Conservation (phyloP, 2,113 vertebrate genomes). For the Platysteira castanea region DNA sequence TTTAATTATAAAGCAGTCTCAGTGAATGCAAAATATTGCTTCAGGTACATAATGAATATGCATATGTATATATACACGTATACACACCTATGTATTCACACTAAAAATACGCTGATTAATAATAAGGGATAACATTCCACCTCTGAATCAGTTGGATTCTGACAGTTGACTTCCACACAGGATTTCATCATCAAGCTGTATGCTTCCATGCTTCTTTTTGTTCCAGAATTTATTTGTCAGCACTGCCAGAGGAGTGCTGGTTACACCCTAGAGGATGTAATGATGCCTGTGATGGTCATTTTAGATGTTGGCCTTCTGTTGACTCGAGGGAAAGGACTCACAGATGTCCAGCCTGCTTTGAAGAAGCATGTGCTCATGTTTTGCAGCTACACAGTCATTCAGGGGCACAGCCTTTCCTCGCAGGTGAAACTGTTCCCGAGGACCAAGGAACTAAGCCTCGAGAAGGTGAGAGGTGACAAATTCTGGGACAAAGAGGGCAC, state of each 20-base stretch:
- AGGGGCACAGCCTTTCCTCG: not conserved
- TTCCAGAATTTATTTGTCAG: not conserved
- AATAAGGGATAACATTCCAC: not conserved
- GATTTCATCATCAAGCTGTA: not conserved
- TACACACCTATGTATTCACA: not conserved
- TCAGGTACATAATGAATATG: not conserved
- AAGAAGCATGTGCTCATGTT: accelerated
- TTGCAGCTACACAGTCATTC: not conserved
- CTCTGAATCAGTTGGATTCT: not conserved
- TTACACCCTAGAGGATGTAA: not conserved
- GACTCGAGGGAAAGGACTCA: not conserved
- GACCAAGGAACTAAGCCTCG: not conserved
- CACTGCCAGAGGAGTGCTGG: not conserved
- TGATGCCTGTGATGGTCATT: not conserved
- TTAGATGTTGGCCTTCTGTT: not conserved
- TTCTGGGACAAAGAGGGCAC: not conserved
- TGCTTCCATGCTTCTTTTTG: not conserved
- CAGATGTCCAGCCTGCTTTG: not conserved
- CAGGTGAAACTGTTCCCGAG: not conserved
- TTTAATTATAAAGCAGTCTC: not conserved
- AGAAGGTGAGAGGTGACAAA: not conserved
- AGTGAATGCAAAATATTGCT: not conserved
- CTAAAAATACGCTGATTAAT: not conserved
- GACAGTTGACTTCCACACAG: not conserved
- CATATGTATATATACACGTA: not conserved